These are phyloP conservation scores for Choristoneura fumiferana DNA, from an alignment of 1,140 invertebrate species.

Conservation along the genomic window DNA sequence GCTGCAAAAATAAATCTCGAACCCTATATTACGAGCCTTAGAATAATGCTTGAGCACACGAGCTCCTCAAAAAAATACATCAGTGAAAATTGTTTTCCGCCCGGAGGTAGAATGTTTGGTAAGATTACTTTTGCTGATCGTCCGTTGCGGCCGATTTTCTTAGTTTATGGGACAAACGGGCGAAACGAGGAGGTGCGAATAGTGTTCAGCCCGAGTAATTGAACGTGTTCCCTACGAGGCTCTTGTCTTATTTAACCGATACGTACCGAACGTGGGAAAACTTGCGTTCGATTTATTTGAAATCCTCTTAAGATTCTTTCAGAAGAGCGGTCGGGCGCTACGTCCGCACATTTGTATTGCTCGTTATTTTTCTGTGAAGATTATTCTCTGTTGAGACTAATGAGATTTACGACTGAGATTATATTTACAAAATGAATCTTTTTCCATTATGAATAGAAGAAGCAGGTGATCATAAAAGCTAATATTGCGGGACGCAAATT, in stretches of 20 bases:
- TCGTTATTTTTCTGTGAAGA: conserved; percentile 1
- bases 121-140: conserved; percentile 49
- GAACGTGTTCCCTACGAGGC: conserved; percentile 18
- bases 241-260: conserved; percentile 18
- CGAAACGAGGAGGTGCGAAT: conserved; percentile 38
- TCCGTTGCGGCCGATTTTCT: conserved; percentile 42
- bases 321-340: not conserved
- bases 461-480: too few relatives aligned
- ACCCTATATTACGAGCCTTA: conserved; percentile 33
- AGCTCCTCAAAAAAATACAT: conserved; percentile 43
- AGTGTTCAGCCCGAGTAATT: conserved; percentile 30
- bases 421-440: not conserved
- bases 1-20: conserved; percentile 29
- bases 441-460: too few relatives aligned
- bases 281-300: conserved; percentile 19
- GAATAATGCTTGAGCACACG: conserved; percentile 35
- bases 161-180: conserved; percentile 42
- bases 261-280: conserved; percentile 15
- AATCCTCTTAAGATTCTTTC: conserved; percentile 16
- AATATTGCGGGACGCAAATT: too few relatives aligned
- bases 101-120: conserved; percentile 41
- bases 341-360: not conserved
- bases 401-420: not conserved
- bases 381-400: not conserved
- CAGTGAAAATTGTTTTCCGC: conserved; percentile 51